These are phyloP conservation scores for Lamellibrachia columna DNA, from an alignment of 2,888 invertebrate genomes.

Conservation along the genomic window DNA sequence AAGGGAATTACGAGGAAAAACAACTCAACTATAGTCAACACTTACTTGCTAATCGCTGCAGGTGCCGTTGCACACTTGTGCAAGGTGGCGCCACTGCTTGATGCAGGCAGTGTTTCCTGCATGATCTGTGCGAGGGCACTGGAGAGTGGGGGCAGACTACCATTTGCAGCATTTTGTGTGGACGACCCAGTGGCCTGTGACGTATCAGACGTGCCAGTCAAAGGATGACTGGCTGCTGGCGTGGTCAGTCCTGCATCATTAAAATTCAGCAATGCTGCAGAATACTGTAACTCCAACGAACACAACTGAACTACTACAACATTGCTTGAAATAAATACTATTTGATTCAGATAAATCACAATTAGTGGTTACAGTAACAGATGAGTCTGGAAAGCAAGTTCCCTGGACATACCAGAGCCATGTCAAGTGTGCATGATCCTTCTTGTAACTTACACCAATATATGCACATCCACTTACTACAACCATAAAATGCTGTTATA, in stretches of 20 bases:
- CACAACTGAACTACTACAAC: background rate
- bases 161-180: slow-evolving; percentile 23
- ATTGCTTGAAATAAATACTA: background rate
- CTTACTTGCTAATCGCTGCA: slow-evolving; percentile 11
- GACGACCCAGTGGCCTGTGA: slow-evolving; percentile 24
- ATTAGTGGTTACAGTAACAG: background rate
- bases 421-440: background rate
- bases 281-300: background rate
- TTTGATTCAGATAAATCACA: background rate
- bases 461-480: no score
- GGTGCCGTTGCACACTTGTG: background rate
- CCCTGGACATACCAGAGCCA: background rate
- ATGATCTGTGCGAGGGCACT: slow-evolving; percentile 27
- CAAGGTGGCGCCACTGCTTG: background rate
- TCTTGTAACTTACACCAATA: background rate
- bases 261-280: background rate
- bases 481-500: background rate
- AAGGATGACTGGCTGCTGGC: background rate
- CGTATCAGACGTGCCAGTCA: slow-evolving; percentile 13
- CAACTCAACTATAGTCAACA: background rate
- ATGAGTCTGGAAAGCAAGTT: background rate
- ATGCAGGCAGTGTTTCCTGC: background rate
- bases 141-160: slow-evolving; percentile 23
- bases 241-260: background rate
- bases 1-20: no score